A percentile compares a stretch with the other conserved stretches of the same genome.
phyloP scores from a whole-genome alignment of 2,888 invertebrate species.

The Andrena fulva region DNA sequence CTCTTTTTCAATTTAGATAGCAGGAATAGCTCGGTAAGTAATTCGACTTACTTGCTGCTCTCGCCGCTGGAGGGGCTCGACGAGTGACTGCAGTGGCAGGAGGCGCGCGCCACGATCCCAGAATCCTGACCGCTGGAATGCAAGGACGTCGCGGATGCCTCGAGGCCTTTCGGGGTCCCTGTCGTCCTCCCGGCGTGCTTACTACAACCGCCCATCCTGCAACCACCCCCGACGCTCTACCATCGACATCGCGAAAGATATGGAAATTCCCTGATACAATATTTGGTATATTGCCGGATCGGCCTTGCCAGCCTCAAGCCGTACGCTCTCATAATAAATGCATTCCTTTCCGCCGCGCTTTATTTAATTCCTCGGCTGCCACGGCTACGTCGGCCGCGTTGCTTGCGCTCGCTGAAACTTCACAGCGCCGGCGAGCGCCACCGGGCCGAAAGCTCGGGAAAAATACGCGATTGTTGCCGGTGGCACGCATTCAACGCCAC shows the following conservation, averaged over 20 bases:
- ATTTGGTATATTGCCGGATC: conserved; percentile 34
- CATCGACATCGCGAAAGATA: conserved; percentile 53
- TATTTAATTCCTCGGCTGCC: conserved; percentile 42
- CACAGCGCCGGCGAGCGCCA: background rate
- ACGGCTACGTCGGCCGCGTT: conserved; percentile 15
- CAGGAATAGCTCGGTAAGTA: conserved; percentile 50
- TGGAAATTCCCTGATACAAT: conserved; percentile 58
- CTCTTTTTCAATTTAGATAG: conserved; percentile 58
- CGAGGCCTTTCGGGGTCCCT: conserved; percentile 85
- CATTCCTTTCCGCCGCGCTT: conserved; percentile 45
- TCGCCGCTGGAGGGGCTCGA: conserved; percentile 89
- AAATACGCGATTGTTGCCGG: conserved; percentile 11
- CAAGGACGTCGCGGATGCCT: conserved; percentile 92
- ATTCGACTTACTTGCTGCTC: conserved; percentile 88
- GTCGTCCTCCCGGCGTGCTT: conserved; percentile 68
- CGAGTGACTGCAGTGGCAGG: conserved; percentile 89
- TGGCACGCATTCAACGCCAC: background rate
- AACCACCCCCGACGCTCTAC: conserved; percentile 55
- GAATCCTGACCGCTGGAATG: conserved; percentile 94
- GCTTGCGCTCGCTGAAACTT: conserved; percentile 13
- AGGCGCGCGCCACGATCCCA: conserved; percentile 88
- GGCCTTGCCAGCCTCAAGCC: conserved; percentile 27
- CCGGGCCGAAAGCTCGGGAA: background rate
- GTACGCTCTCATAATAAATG: conserved; percentile 48
- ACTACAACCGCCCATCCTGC: conserved; percentile 68